Evolutionary conservation across 1,140 invertebrate genomes (phyloP), one percentile per base, ranked within the genome.

Genomic region (Zaprionus lachaisei): DNA sequence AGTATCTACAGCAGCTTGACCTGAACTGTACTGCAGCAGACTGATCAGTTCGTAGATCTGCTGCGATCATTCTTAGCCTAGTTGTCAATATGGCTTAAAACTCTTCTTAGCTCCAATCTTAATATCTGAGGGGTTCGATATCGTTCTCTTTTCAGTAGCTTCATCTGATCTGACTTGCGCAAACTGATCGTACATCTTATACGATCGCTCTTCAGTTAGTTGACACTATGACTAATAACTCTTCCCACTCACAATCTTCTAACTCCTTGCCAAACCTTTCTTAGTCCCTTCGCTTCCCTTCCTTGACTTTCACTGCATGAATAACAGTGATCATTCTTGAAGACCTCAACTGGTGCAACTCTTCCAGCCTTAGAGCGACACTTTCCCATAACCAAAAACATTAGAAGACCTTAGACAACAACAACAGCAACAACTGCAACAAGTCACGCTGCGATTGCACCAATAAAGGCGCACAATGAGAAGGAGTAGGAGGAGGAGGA

Each of bases 311-410:
- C 73, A 72, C 73, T 65, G 60, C 34, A 14, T 75, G 31, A 34
- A 34, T 34, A 11, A 34, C 9, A 3, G 34, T 64, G 38, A 65
- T 57, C 47, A 75, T 84, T 81, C 79, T 47, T 79, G 67, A 70
- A 49, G 47, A 44, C 56, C 66, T 61, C 56, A 28, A 56, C 58
- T 70, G 22, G 22, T 34, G 61, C 26, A 66, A 28, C 26, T 38
- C 66, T 65, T 82, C 26, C 72, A 34, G 38, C 34, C 69, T 68
- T 34, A 26, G 5, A 28, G 67, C 66, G 55, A 75, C 78, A 81
- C 81, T 89, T 89, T 89, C 84, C 84, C 84, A 89, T 89, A 85
- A 89, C 84, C 75, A 89, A 79, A 81, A 69, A 64, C 71, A 81
- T 87, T 87, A 80, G 76, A 79, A 80, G 80, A 75, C 77, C 75